A percentile compares a stretch with the other conserved stretches of the same genome.
These are phyloP conservation scores for Parnassius mnemosyne DNA, from an alignment of 2,888 invertebrate genomes.

Conservation along the genomic window DNA sequence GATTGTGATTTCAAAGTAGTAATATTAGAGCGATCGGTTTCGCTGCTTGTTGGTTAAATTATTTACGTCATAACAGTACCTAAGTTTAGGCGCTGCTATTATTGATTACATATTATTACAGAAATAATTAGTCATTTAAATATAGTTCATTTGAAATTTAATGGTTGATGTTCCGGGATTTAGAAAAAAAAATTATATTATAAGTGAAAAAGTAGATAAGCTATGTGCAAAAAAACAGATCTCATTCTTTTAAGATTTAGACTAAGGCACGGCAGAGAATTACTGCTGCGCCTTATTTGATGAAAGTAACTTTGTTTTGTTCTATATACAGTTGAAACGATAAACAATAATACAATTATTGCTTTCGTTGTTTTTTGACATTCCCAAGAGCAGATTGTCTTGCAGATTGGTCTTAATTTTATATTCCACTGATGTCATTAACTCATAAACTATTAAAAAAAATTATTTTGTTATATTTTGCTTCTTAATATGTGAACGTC, in stretches of 20 bases:
- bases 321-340: constrained; percentile 7
- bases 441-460: constrained; percentile 29
- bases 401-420: constrained; percentile 33
- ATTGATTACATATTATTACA: constrained; percentile 2
- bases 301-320: constrained; percentile 7
- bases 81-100: constrained; percentile 9
- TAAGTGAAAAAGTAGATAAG: constrained; percentile 34
- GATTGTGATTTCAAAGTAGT: constrained; percentile 56
- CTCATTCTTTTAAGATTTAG: constrained; percentile 54
- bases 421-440: constrained; percentile 58
- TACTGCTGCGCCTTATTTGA: not conserved
- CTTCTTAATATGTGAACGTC: constrained; percentile 34
- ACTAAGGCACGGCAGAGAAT: constrained; percentile 11
- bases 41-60: constrained; percentile 35
- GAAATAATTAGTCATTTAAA: constrained; percentile 11
- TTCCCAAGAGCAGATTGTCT: constrained; percentile 44
- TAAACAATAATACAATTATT: not conserved
- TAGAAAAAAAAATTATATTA: constrained; percentile 23
- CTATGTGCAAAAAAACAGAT: constrained; percentile 44
- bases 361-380: constrained; percentile 42
- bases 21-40: constrained; percentile 35
- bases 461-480: constrained; percentile 30
- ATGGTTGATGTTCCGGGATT: constrained; percentile 28
- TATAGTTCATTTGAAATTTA: constrained; percentile 20
- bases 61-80: constrained; percentile 25